These are phyloP conservation scores for Urocitellus parryii DNA, from an alignment of 2,113 vertebrate genomes.

Conservation along the genomic window DNA sequence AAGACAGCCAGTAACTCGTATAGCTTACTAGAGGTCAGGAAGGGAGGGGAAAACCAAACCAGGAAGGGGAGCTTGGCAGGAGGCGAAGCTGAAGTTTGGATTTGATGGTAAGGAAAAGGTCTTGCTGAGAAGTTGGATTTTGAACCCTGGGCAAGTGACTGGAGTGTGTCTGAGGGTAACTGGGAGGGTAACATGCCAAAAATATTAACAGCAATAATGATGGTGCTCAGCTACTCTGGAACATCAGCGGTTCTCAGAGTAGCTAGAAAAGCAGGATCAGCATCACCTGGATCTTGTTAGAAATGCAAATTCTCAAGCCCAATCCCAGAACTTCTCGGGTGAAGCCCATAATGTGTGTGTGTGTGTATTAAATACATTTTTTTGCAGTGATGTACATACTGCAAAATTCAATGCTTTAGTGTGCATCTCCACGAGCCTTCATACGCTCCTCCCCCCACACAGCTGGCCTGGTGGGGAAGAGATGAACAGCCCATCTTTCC, in stretches of 20 bases:
- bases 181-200: neutral
- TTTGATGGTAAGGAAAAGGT: too few relatives aligned
- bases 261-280: too few relatives aligned
- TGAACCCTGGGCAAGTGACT: neutral
- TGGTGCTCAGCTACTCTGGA: neutral
- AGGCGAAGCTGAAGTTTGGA: neutral
- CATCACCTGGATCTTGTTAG: too few relatives aligned
- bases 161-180: neutral
- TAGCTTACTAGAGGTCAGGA: neutral
- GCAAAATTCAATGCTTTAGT: neutral
- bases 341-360: neutral
- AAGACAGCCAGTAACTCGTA: neutral
- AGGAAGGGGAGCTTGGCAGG: neutral
- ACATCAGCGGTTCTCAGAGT: neutral
- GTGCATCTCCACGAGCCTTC: neutral
- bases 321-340: neutral
- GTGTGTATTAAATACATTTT: neutral
- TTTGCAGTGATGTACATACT: neutral
- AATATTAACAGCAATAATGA: neutral
- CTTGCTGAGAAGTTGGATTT: neutral
- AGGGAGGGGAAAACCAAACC: neutral
- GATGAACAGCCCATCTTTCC: neutral
- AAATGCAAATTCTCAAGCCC: too few relatives aligned
- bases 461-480: neutral
- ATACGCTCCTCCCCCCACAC: neutral